Base-by-base conservation (phyloP, 2,797 vertebrate species). In the Neosalanx taihuensis region DNA sequence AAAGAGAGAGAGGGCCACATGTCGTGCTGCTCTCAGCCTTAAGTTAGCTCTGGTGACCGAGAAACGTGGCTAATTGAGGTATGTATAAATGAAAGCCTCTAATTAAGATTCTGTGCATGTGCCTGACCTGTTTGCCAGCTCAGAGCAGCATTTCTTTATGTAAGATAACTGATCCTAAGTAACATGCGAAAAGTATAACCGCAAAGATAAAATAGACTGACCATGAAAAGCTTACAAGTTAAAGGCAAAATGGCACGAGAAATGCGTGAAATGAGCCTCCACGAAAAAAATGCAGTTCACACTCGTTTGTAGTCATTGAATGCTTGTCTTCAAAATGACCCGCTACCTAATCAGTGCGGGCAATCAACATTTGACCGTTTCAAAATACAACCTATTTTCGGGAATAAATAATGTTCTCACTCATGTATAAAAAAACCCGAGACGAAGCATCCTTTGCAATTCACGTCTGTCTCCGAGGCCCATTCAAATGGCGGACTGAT, bases 401-500 rank as follows among this genome's bases (percentile, higher is more conserved):
- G 13, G 13, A 56, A 67, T 56, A 30, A 57, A 57, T 15, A 18
- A 68, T 68, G 35, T 68, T 58, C 53, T 68, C 53, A 57, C 30
- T 15, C 31, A 20, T 58, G 5, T 30, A 57, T 31, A 30, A 57
- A 57, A 33, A 57, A 30, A 26, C 9, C 18, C 17, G 2, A 53
- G 26, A 53, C 49, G n/a, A 15, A 18, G 30, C 30, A 26, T 31
- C 58, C 31, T 68, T 53, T 35, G 10, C 57, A 63, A 62, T 75
- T 58, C 56, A 31, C 60, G 3, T 68, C 72, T 72, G 73, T 61
- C 30, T 61, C 7, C n/a, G 59, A 64, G 72, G 72, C 29, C 69
- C 77, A 80, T 90, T 90, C 87, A 88, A 95, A 94, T 95, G 92
- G 89, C 88, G 88, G 89, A 92, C 90, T 95, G 95, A 95, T 95